These are phyloP conservation scores for Labeo catla DNA, from an alignment of 2,113 vertebrate species.

Conservation along the genomic window DNA sequence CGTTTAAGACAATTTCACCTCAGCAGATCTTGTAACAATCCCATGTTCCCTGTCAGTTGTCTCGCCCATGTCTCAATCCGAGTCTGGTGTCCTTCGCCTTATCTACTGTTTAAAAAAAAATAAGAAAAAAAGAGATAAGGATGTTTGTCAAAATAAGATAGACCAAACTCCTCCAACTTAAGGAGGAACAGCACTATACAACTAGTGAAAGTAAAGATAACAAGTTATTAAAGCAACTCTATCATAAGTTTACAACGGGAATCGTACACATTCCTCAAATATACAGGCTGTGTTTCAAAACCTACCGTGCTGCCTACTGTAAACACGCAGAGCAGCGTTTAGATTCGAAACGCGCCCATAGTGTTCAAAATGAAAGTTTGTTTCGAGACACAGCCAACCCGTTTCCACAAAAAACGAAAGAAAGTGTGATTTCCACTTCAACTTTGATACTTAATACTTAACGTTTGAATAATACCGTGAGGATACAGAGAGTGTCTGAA, in stretches of 20 bases:
- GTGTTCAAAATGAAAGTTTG: not conserved
- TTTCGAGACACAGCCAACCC: not conserved
- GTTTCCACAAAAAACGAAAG: not conserved
- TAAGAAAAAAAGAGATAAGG: not conserved
- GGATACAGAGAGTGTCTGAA: not conserved
- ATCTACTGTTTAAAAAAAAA: not conserved
- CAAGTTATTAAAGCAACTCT: too few species aligned
- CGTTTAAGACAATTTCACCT: conserved; percentile 65
- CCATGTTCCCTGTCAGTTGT: conserved; percentile 25
- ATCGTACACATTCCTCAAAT: not conserved
- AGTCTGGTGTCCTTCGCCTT: not conserved
- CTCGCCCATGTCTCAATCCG: not conserved
- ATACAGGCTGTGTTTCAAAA: not conserved
- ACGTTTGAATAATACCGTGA: not conserved
- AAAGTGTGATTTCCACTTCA: not conserved
- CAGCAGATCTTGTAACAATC: conserved; percentile 74
- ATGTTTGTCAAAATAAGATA: not conserved
- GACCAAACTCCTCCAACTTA: not conserved
- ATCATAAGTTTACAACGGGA: not conserved
- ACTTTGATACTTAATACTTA: not conserved
- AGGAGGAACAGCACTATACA: not conserved
- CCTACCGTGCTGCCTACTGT: too few species aligned
- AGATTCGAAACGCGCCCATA: not conserved
- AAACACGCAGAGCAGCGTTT: not conserved
- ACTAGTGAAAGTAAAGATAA: not conserved